phyloP scores from a whole-genome alignment of 2,888 invertebrate species.

The Apantesis nais region DNA sequence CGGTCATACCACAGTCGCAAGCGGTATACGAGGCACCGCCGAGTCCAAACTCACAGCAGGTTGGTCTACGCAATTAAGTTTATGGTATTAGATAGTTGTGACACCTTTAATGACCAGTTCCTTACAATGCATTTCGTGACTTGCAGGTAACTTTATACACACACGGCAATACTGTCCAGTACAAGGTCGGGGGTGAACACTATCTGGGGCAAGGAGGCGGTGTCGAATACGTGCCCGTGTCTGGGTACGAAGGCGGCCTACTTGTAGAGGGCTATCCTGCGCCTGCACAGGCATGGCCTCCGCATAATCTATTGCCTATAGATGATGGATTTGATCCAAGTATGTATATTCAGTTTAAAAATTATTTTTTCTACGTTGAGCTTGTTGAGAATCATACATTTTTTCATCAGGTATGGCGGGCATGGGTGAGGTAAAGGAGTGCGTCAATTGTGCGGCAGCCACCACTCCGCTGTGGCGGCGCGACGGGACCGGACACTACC shows the following conservation, averaged over 20 bases:
- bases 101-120: not conserved
- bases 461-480: slow-evolving; percentile 98
- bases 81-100: not conserved
- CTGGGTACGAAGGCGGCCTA: slow-evolving; percentile 79
- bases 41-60: slow-evolving; percentile 86
- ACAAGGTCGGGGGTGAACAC: slow-evolving; percentile 80
- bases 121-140: not conserved
- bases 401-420: slow-evolving; percentile 68
- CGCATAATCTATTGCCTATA: slow-evolving; percentile 72
- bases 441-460: slow-evolving; percentile 97
- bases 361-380: not conserved
- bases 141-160: slow-evolving; percentile 85
- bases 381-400: not conserved
- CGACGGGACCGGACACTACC: slow-evolving; percentile 99
- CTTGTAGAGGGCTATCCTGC: slow-evolving; percentile 77
- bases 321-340: slow-evolving; percentile 83
- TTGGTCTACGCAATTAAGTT: slow-evolving; percentile 32
- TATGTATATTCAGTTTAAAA: slow-evolving; percentile 49
- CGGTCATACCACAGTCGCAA: slow-evolving; percentile 76
- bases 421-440: slow-evolving; percentile 90
- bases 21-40: slow-evolving; percentile 84
- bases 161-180: slow-evolving; percentile 83
- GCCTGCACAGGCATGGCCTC: slow-evolving; percentile 78
- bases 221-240: slow-evolving; percentile 79
- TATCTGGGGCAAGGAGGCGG: slow-evolving; percentile 71